Conservation (phyloP, 2,113 vertebrate genomes). For the Paratilapia polleni region DNA sequence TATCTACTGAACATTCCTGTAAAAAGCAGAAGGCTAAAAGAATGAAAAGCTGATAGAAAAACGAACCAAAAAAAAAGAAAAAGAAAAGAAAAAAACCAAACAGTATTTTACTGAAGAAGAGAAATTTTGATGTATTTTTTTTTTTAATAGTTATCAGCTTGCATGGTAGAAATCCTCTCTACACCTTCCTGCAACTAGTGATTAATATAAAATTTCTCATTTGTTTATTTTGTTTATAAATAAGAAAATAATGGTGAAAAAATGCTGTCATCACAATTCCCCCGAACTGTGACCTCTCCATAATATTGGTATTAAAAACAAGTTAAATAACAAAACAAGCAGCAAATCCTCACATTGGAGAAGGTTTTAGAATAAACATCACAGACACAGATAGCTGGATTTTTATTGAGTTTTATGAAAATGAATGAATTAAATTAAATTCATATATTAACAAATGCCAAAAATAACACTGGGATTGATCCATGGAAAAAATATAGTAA, state of each 20-base stretch:
- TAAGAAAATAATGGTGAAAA: background rate
- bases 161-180: no score
- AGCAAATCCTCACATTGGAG: background rate
- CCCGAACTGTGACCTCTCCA: background rate
- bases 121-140: no score
- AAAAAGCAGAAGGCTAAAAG: no score
- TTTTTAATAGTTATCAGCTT: no score
- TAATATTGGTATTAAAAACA: background rate
- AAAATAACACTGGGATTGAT: conserved; percentile 55
- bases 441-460: conserved; percentile 53
- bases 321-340: background rate
- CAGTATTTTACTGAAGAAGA: no score
- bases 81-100: no score
- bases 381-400: background rate
- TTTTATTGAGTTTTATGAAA: conserved; percentile 53
- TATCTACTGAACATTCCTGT: no score
- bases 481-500: conserved; percentile 7
- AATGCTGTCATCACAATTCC: no score
- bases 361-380: background rate
- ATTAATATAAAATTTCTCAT: background rate
- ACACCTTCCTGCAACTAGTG: no score
- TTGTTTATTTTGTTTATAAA: background rate
- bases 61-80: no score
- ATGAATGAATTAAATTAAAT: conserved; percentile 63
- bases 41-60: no score